Percentiles rank a stretch among this genome's conserved stretches.
These are phyloP conservation scores for Diaprepes abbreviatus DNA, from an alignment of 2,888 invertebrate species.

Conservation along the genomic window DNA sequence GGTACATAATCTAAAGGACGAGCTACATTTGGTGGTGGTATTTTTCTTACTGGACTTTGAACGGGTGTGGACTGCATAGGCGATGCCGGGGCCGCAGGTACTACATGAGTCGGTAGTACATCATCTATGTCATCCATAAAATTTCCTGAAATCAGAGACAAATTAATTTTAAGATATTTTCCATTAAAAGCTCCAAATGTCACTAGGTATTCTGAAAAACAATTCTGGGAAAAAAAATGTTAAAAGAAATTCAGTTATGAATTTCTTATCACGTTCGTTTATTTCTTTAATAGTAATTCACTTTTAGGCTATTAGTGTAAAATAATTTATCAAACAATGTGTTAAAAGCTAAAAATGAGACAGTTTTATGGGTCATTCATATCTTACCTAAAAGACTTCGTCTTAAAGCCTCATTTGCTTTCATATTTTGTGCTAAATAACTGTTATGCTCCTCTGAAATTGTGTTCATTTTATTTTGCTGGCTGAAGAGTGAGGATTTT, in stretches of 20 bases:
- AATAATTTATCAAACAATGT: no score
- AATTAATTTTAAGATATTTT: no score
- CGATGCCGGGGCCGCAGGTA: constrained; percentile 29
- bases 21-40: constrained; percentile 52
- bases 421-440: constrained; percentile 64
- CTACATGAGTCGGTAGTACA: constrained; percentile 26
- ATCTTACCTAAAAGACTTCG: constrained; percentile 59
- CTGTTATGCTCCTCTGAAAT: constrained; percentile 63
- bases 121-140: constrained; percentile 42
- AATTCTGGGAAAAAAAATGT: no score
- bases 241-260: no score
- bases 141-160: constrained; percentile 31
- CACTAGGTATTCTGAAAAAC: no score
- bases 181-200: no score
- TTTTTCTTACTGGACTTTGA: constrained; percentile 33
- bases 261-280: no score
- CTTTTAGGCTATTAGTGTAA: no score
- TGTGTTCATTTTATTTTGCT: constrained; percentile 59
- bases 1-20: constrained; percentile 61
- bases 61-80: constrained; percentile 36
- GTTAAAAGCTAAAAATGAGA: no score
- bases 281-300: no score
- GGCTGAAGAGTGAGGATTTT: constrained; percentile 55
- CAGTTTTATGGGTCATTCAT: no score
- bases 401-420: constrained; percentile 64